Evolutionary conservation across 1,140 invertebrate genomes (phyloP), one percentile per base, ranked within the genome.

Genomic region (Orius insidiosus): DNA sequence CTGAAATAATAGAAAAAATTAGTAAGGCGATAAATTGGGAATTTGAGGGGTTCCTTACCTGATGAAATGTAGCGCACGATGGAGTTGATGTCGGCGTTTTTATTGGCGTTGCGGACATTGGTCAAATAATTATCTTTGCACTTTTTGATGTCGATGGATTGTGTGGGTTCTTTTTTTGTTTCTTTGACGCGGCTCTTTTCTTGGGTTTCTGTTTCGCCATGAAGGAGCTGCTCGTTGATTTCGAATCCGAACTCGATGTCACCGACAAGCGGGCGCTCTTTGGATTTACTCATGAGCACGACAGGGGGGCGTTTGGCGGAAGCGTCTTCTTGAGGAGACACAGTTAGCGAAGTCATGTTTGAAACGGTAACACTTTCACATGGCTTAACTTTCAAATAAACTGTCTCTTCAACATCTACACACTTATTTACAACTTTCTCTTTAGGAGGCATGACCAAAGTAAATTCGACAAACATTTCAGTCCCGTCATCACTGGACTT

Each of bases 231-330:
- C 15, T 53, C 31, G 37, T 55, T 55, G 5, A 55, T 46, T 43
- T 53, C 52, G 46, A 55, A 55, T 7, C 54, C 54, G 46, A 55
- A 55, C n/a, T 44, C 48, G 11, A 55, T 19, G 37, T 52, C 54
- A 7, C 38, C 47, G 19, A 11, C 38, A 19, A 11, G 24, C 11
- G 45, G 24, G 15, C 36, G 41, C 31, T 24, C 19, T 14, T 15
- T 13, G n/a, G 44, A 34, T 18, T 49, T 45, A 44, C 53, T 34
- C 34, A 55, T 24, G n/a, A 55, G 35, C 32, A 55, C 53, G n/a
- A 53, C 52, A n/a, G 54, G 49, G 6, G 49, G 51, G 15, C 52
- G 46, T 31, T 48, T 51, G 39, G n/a, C 30, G 19, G 35, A 11
- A 10, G 9, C 19, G 5, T 14, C 14, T 35, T 9, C 13, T 10